Base-by-base conservation (phyloP, 1,140 invertebrate species). In the Hermetia illucens region DNA sequence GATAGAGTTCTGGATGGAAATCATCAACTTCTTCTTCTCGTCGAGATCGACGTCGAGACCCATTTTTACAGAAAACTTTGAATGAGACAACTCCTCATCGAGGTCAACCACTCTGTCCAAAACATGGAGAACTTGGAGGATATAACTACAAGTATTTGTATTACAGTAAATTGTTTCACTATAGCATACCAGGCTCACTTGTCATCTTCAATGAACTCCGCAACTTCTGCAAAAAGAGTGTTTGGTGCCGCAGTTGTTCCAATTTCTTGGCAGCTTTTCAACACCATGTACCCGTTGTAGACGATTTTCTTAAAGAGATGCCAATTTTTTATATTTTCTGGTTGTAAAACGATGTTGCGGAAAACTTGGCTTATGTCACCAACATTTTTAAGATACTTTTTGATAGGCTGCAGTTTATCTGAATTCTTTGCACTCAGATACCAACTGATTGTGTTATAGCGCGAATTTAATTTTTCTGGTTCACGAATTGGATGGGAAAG, bases 21-120 rank as follows among this genome's bases (percentile, higher is more conserved):
- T 36, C 35, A n/a, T 16, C 27, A 1, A 25, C 6, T 2, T n/a
- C 13, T 15, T 36, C 35, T 36, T 36, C 15, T 15, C 3, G 16
- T 36, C 35, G 4, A 36, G 18, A 17, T 10, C 16, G 2, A 3
- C 13, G 21, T 36, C 21, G 5, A 36, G 4, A 13, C 24, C 35
- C 21, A 20, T 27, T 8, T 36, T 36, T 1, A 36, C 35, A 24
- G 27, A n/a, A 24, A 36, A 36, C 27, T 15, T 36, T 25, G 13
- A 17, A 25, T 25, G 18, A 10, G 8, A 25, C 35, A 36, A 36
- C 19, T 9, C 4, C 35, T 27, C 24, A 18, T 27, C 24, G n/a
- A 25, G 3, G 15, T 36, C 35, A 5, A 36, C 21, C 9, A 36
- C 15, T 16, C 19, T 36, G 13, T 36, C 35, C 10, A 36, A 17